Conservation (phyloP, 2,797 vertebrate genomes). For the Pelobates cultripes region DNA sequence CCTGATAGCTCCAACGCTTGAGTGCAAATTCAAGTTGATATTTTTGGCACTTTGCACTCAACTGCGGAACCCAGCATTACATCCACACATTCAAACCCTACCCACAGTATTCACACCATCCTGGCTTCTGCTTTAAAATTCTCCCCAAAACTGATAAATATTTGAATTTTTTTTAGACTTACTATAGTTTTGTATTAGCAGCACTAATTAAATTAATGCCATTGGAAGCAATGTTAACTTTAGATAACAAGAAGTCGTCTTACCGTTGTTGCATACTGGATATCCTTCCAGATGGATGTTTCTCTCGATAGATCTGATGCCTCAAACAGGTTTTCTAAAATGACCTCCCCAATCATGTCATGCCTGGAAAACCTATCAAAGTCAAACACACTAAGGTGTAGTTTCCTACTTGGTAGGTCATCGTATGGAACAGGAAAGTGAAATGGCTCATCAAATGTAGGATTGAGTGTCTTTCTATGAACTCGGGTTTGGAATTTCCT, state of each 20-base stretch:
- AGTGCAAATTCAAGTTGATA: too few relatives aligned
- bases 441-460: slow-evolving; percentile 92
- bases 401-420: slow-evolving; percentile 86
- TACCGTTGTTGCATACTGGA: slow-evolving; percentile 92
- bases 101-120: too few relatives aligned
- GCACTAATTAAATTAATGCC: too few relatives aligned
- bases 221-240: too few relatives aligned
- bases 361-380: slow-evolving; percentile 97
- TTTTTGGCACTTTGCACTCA: too few relatives aligned
- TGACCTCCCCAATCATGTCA: slow-evolving; percentile 97
- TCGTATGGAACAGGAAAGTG: slow-evolving; percentile 94
- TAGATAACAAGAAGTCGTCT: slow-evolving; percentile 64
- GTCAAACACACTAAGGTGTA: slow-evolving; percentile 97
- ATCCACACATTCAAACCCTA: too few relatives aligned
- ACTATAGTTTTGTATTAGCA: too few relatives aligned
- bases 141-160: too few relatives aligned
- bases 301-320: slow-evolving; percentile 91
- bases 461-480: slow-evolving; percentile 96
- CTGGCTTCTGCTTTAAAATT: too few relatives aligned
- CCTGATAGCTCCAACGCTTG: too few relatives aligned
- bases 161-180: too few relatives aligned
- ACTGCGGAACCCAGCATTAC: too few relatives aligned
- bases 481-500: slow-evolving; percentile 97
- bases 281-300: slow-evolving; percentile 95
- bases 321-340: slow-evolving; percentile 94